phyloP scores from a whole-genome alignment of 1,140 invertebrate species.

The Trichogramma pretiosum region DNA sequence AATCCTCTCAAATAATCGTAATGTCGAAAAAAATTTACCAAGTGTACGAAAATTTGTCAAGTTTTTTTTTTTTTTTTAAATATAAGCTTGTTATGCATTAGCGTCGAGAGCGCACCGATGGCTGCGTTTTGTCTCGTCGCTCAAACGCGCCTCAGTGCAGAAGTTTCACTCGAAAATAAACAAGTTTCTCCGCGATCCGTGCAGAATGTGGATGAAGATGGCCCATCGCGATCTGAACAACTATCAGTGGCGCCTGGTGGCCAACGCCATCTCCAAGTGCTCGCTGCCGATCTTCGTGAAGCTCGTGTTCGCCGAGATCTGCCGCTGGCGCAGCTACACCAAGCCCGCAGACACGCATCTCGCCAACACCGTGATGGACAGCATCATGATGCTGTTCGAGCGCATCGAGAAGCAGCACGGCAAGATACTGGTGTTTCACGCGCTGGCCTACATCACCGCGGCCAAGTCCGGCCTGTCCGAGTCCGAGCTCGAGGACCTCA shows the following conservation, averaged over 20 bases:
- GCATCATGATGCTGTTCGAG: slow-evolving; percentile 94
- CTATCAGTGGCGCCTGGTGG: slow-evolving; percentile 90
- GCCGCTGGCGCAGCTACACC: slow-evolving; percentile 93
- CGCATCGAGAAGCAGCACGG: slow-evolving; percentile 92
- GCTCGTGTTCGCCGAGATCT: slow-evolving; percentile 92
- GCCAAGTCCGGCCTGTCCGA: slow-evolving; percentile 87
- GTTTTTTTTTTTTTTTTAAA: too few relatives aligned
- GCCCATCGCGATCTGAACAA: slow-evolving; percentile 79
- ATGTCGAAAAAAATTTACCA: too few relatives aligned
- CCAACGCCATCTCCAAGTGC: slow-evolving; percentile 86
- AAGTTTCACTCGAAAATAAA: too few relatives aligned
- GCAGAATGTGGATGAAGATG: slow-evolving; percentile 86
- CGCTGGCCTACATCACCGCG: slow-evolving; percentile 88
- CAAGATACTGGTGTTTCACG: slow-evolving; percentile 84
- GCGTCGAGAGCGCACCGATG: too few relatives aligned
- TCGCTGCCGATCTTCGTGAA: slow-evolving; percentile 96
- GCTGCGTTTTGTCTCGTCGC: too few relatives aligned
- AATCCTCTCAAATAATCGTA: too few relatives aligned
- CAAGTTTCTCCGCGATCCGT: too few relatives aligned
- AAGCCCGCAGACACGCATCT: slow-evolving; percentile 85
- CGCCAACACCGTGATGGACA: slow-evolving; percentile 92
- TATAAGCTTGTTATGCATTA: too few relatives aligned
- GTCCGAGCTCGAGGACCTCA: slow-evolving; percentile 88
- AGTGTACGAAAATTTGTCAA: too few relatives aligned
- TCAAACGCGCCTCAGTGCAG: too few relatives aligned